Evolutionary conservation across 2,797 vertebrate genomes (phyloP).

Genomic region (Leptoclinus maculatus): DNA sequence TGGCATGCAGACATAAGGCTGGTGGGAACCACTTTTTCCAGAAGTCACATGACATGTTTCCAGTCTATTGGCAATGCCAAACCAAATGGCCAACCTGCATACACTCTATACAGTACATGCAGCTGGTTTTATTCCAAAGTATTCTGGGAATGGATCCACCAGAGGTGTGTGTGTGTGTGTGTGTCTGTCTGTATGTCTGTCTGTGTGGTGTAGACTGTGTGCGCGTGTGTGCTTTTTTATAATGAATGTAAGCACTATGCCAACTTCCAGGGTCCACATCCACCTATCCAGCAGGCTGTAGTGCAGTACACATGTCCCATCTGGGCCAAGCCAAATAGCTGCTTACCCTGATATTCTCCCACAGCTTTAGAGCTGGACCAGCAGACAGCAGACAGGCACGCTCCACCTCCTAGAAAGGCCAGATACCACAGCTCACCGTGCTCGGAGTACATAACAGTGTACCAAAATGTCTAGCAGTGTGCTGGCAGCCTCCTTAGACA

Average conservation of each 20-base stretch:
- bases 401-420: constrained; percentile 65
- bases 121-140: constrained; percentile 82
- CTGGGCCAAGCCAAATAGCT: constrained; percentile 74
- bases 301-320: constrained; percentile 45
- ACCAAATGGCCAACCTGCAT: constrained; percentile 78
- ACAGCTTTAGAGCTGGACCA: constrained; percentile 53
- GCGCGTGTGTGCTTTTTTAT: constrained; percentile 57
- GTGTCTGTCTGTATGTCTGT: constrained; percentile 41
- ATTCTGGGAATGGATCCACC: constrained; percentile 78
- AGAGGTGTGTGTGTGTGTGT: constrained; percentile 51
- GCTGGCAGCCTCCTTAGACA: constrained; percentile 36
- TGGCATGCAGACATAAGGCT: constrained; percentile 60
- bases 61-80: constrained; percentile 76
- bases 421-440: constrained; percentile 70
- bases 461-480: constrained; percentile 62
- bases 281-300: constrained; percentile 65
- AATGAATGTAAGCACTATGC: constrained; percentile 62
- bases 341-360: constrained; percentile 57
- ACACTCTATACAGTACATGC: constrained; percentile 79
- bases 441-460: constrained; percentile 48
- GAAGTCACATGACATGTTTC: constrained; percentile 81
- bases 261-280: constrained; percentile 69
- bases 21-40: constrained; percentile 79
- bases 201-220: constrained; percentile 56
- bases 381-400: constrained; percentile 65